phyloP scores from a whole-genome alignment of 2,113 vertebrate genomes.

The human region DNA sequence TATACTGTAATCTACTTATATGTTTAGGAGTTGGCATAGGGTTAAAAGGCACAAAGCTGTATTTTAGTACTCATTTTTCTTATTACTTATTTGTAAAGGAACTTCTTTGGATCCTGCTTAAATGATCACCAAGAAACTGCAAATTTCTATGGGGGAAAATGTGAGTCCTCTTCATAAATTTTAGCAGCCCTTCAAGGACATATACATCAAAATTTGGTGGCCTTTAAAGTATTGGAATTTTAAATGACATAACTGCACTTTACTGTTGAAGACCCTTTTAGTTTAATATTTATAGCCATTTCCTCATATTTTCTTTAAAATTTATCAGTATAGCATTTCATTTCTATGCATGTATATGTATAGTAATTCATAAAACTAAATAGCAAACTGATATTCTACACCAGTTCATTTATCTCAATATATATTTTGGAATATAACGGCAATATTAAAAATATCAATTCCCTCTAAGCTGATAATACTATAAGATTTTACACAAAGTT shows the following conservation, averaged over 20 bases:
- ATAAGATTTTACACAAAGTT: conserved; percentile 83
- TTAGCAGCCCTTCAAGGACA: conserved; percentile 75
- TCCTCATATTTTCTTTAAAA: conserved; percentile 78
- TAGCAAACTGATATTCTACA: conserved; percentile 81
- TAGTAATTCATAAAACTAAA: conserved; percentile 83
- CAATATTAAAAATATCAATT: conserved; percentile 84
- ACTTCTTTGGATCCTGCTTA: conserved; percentile 65
- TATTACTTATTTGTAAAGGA: conserved; percentile 68
- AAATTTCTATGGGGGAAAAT: conserved; percentile 54
- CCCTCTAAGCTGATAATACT: conserved; percentile 80
- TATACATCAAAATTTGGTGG: conserved; percentile 40
- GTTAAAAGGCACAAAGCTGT: conserved; percentile 85
- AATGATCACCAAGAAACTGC: conserved; percentile 75
- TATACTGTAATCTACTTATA: conserved; percentile 63
- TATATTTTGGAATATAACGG: conserved; percentile 82
- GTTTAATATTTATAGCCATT: conserved; percentile 75
- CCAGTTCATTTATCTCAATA: conserved; percentile 81
- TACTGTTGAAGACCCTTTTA: conserved; percentile 52
- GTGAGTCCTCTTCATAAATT: conserved; percentile 58
- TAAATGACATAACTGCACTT: conserved; percentile 67
- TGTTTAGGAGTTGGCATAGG: conserved; percentile 71
- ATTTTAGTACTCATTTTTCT: conserved; percentile 74
- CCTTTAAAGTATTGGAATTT: conserved; percentile 67
- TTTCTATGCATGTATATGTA: conserved; percentile 80
- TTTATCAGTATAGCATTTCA: conserved; percentile 71